Percentiles rank a stretch among this genome's conserved stretches.
Evolutionary conservation across 2,113 vertebrate genomes (phyloP).

Genomic region (Macroglossus sobrinus): DNA sequence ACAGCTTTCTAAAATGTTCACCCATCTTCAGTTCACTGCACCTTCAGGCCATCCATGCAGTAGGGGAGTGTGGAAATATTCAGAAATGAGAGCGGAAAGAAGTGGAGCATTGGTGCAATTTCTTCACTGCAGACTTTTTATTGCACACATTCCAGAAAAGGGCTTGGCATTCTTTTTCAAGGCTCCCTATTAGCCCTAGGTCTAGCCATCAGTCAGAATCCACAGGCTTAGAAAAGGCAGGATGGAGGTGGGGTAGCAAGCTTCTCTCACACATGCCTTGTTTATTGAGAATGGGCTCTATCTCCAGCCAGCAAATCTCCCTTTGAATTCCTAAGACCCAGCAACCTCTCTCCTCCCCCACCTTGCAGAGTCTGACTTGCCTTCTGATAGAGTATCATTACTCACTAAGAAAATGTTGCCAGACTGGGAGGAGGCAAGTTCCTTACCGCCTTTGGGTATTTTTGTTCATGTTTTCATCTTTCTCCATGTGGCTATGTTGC

Average conservation of each 20-base stretch:
- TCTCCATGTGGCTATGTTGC: background rate
- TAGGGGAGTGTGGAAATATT: background rate
- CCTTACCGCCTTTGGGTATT: background rate
- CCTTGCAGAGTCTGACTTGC: background rate
- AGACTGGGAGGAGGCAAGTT: background rate
- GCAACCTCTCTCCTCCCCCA: background rate
- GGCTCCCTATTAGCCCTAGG: background rate
- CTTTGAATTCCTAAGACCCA: conserved; percentile 25
- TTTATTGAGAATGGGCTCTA: background rate
- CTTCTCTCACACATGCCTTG: background rate
- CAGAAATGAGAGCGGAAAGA: background rate
- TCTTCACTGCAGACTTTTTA: background rate
- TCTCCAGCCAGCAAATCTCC: background rate
- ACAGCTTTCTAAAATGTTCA: background rate
- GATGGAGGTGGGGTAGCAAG: background rate
- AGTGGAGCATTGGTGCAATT: background rate
- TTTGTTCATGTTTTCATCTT: conserved; percentile 2
- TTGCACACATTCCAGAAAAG: conserved; percentile 14
- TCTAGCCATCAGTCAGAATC: conserved; percentile 16
- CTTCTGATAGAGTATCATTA: background rate
- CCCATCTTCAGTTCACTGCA: background rate
- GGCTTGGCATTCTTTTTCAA: background rate
- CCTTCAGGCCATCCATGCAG: background rate
- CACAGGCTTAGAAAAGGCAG: background rate
- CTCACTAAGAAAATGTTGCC: background rate